Evolutionary conservation across 1,140 invertebrate species (phyloP).

Genomic region (Drosophila seguyi): DNA sequence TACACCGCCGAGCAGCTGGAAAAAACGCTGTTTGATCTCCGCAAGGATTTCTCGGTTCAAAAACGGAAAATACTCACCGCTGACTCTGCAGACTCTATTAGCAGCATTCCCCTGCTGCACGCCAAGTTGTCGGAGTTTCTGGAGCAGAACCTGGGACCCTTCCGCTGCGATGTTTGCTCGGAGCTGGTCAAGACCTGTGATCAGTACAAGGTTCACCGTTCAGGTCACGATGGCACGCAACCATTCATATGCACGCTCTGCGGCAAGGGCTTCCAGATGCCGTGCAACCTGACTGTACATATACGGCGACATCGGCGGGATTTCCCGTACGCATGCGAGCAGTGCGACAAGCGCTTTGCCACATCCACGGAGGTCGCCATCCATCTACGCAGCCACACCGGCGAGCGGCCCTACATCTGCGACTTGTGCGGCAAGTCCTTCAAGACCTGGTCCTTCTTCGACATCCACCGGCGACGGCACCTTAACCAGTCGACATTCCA

Average conservation of each 20-base stretch:
- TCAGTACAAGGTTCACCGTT: conserved; percentile 77
- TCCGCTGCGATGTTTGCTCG: conserved; percentile 69
- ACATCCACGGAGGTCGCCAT: conserved; percentile 80
- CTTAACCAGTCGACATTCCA: conserved; percentile 81
- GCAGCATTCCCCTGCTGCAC: conserved; percentile 63
- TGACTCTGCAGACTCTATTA: conserved; percentile 15
- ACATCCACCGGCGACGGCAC: conserved; percentile 76
- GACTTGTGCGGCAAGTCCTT: conserved; percentile 79
- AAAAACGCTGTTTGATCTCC: conserved; percentile 72
- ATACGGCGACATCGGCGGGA: conserved; percentile 71
- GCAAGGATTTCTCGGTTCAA: conserved; percentile 72
- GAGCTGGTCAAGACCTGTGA: conserved; percentile 77
- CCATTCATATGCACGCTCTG: conserved; percentile 79
- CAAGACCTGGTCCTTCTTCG: conserved; percentile 82
- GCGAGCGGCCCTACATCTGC: conserved; percentile 75
- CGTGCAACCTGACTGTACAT: conserved; percentile 77
- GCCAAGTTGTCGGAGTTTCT: conserved; percentile 69
- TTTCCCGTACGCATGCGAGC: conserved; percentile 76
- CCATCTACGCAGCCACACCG: conserved; percentile 69
- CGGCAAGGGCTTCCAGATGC: conserved; percentile 81
- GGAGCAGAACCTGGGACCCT: conserved; percentile 73
- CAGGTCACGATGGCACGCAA: conserved; percentile 70
- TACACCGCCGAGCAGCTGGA: conserved; percentile 61
- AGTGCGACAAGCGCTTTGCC: conserved; percentile 76
- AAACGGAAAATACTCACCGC: conserved; percentile 63